Conservation (phyloP, 2,797 vertebrate genomes). For the Spinibarbus caldwelli region DNA sequence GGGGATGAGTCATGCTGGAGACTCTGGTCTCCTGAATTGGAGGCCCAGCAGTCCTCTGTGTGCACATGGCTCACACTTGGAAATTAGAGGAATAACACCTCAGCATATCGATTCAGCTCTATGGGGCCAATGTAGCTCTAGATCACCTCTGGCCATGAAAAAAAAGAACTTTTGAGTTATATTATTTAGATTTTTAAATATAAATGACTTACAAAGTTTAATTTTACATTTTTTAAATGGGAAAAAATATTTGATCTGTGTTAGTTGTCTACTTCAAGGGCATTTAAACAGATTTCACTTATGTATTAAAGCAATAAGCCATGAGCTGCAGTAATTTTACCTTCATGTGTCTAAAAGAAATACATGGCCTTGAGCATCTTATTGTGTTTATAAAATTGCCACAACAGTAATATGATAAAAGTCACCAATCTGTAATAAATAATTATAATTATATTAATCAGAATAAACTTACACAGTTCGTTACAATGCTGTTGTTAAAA, state of each 20-base stretch:
- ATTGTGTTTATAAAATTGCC: not conserved
- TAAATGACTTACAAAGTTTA: not conserved
- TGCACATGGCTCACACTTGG: constrained; percentile 2
- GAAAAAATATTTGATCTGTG: not conserved
- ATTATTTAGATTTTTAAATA: not conserved
- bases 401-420: not conserved
- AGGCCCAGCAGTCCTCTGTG: not conserved
- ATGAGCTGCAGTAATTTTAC: not conserved
- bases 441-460: not conserved
- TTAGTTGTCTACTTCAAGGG: not conserved
- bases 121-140: not conserved
- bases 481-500: not conserved
- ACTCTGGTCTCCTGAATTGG: constrained; percentile 4
- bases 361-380: not conserved
- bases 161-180: not conserved
- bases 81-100: constrained; percentile 37
- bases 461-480: not conserved
- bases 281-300: not conserved
- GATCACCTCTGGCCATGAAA: not conserved
- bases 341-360: not conserved
- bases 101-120: constrained; percentile 11
- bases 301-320: not conserved
- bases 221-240: not conserved
- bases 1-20: constrained; percentile 28
- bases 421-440: not conserved